Evolutionary conservation across 2,113 vertebrate genomes (phyloP).

Genomic region (Onychostruthus taczanowskii): DNA sequence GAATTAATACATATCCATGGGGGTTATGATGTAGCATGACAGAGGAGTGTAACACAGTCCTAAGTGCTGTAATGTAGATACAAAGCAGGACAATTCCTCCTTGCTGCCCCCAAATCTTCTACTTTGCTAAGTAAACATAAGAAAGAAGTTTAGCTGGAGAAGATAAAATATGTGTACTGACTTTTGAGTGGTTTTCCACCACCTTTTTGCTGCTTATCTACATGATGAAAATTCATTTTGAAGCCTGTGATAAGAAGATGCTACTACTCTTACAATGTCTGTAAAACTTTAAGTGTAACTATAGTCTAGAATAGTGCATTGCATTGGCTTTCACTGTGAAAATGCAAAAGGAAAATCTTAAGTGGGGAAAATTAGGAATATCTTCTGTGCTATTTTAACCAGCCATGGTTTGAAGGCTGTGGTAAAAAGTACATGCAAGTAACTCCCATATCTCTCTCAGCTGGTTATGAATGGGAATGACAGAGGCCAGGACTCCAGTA

Average conservation of each 20-base stretch:
- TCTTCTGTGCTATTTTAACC: neutral
- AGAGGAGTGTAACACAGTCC: neutral
- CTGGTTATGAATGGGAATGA: neutral
- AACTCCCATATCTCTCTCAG: neutral
- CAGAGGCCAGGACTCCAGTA: neutral
- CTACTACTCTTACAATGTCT: neutral
- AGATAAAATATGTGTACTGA: neutral
- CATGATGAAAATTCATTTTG: neutral
- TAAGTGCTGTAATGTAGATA: neutral
- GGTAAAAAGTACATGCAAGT: neutral
- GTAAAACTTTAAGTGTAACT: neutral
- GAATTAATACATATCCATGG: neutral
- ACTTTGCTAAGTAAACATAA: slow-evolving; percentile 1
- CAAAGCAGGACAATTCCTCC: neutral
- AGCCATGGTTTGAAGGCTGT: neutral
- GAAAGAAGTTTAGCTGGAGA: neutral
- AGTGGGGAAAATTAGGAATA: neutral
- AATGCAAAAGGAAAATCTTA: neutral
- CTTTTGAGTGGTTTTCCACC: neutral
- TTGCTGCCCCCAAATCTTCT: neutral
- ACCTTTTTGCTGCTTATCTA: neutral
- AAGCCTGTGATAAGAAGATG: neutral
- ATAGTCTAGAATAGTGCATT: neutral
- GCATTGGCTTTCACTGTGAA: neutral
- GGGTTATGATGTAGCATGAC: neutral